A percentile compares a stretch with the other conserved stretches of the same genome.
Conservation (phyloP, 2,888 invertebrate genomes). For the Cephus sareptanus region DNA sequence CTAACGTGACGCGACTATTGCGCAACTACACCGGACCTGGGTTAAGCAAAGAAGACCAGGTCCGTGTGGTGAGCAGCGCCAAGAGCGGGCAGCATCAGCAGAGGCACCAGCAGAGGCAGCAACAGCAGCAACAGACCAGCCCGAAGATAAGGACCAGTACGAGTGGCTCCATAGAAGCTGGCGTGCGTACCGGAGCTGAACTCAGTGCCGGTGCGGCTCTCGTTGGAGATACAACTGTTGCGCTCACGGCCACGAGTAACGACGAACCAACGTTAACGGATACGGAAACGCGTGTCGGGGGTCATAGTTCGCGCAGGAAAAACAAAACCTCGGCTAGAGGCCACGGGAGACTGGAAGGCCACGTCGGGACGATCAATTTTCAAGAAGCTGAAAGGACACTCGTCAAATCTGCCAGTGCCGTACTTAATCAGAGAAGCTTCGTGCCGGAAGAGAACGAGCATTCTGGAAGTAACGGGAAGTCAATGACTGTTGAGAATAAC, state of each 20-base stretch:
- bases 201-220: conserved; percentile 63
- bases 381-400: not conserved
- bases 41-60: conserved; percentile 47
- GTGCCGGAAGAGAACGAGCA: not conserved
- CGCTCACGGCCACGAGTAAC: conserved; percentile 10
- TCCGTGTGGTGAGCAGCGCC: conserved; percentile 7
- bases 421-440: conserved; percentile 45
- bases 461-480: conserved; percentile 15
- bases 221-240: conserved; percentile 50
- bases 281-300: not conserved
- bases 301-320: conserved; percentile 12
- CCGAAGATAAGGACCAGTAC: conserved; percentile 33
- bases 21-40: conserved; percentile 62
- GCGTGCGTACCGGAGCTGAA: conserved; percentile 53
- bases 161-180: conserved; percentile 49
- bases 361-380: not conserved
- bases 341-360: not conserved
- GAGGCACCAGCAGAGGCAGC: conserved; percentile 17
- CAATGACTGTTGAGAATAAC: not conserved
- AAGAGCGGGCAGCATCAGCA: conserved; percentile 16
- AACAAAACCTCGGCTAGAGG: conserved; percentile 4
- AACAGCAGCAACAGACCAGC: conserved; percentile 24
- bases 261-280: not conserved
- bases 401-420: conserved; percentile 46
- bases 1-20: conserved; percentile 61